Percentiles rank a stretch among this genome's conserved stretches.
phyloP scores from a whole-genome alignment of 2,888 invertebrate species.

The Taphrorychus bicolor region DNA sequence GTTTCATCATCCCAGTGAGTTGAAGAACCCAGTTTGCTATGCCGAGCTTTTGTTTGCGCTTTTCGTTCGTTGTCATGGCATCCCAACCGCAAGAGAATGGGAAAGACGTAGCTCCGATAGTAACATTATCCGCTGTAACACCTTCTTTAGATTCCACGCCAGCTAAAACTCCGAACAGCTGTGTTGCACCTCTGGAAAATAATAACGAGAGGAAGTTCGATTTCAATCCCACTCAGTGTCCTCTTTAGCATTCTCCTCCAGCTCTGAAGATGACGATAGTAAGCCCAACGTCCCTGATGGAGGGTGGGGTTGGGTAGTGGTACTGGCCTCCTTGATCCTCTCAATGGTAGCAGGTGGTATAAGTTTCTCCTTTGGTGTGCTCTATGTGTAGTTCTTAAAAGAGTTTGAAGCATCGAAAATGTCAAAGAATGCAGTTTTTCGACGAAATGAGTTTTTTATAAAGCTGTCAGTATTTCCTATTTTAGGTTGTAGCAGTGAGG shows the following conservation, averaged over 20 bases:
- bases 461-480: no score
- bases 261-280: constrained; percentile 48
- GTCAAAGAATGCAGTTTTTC: no score
- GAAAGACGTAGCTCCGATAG: constrained; percentile 42
- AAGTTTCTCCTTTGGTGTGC: constrained; percentile 74
- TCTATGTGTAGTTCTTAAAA: constrained; percentile 84
- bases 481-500: no score
- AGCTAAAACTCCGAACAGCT: constrained; percentile 32
- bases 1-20: constrained; percentile 44
- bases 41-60: constrained; percentile 11
- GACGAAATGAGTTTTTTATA: neutral
- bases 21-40: constrained; percentile 35
- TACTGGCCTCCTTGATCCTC: constrained; percentile 82
- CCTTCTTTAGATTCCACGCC: constrained; percentile 48
- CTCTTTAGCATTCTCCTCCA: constrained; percentile 33
- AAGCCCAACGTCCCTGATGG: constrained; percentile 76
- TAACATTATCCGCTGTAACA: constrained; percentile 41
- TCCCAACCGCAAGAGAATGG: constrained; percentile 3
- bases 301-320: constrained; percentile 91
- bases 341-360: constrained; percentile 93
- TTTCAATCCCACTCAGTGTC: constrained; percentile 40
- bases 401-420: constrained; percentile 84
- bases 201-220: constrained; percentile 40
- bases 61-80: neutral
- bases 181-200: constrained; percentile 19